Percentiles rank a stretch among this genome's conserved stretches.
phyloP scores from a whole-genome alignment of 2,888 invertebrate species.

The Netelia virgata region DNA sequence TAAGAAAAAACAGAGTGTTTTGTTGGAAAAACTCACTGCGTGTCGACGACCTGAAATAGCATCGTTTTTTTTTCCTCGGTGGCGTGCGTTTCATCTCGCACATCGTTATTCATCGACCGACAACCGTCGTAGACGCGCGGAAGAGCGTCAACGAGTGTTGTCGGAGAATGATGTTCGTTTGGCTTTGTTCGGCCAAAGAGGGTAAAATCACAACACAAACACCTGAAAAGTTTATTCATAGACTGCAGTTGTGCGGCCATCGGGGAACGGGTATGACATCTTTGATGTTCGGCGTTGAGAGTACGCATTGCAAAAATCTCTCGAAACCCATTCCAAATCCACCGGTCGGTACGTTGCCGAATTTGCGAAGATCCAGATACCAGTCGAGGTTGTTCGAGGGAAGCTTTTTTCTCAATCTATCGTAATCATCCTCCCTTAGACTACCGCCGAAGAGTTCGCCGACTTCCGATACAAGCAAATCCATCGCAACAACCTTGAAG shows the following conservation, averaged over 20 bases:
- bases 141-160: not conserved
- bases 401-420: slow-evolving; percentile 88
- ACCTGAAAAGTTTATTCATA: slow-evolving; percentile 81
- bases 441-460: slow-evolving; percentile 99
- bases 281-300: slow-evolving; percentile 95
- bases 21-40: slow-evolving; percentile 12
- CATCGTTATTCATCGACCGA: not conserved
- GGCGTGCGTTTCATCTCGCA: slow-evolving; percentile 3
- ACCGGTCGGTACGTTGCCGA: slow-evolving; percentile 95
- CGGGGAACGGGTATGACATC: slow-evolving; percentile 98
- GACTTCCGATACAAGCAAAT: slow-evolving; percentile 94
- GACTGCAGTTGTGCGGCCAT: slow-evolving; percentile 94
- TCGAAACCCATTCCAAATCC: slow-evolving; percentile 99
- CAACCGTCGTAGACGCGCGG: not conserved
- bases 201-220: slow-evolving; percentile 72
- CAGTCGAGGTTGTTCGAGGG: slow-evolving; percentile 89
- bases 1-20: not conserved
- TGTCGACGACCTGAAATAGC: slow-evolving; percentile 70
- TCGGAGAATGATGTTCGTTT: slow-evolving; percentile 5
- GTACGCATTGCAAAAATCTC: slow-evolving; percentile 93
- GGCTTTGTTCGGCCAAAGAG: slow-evolving; percentile 30
- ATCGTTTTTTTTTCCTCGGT: slow-evolving; percentile 63
- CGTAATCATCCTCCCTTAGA: slow-evolving; percentile 93
- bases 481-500: slow-evolving; percentile 92
- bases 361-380: slow-evolving; percentile 96